Percentiles rank a stretch among this genome's conserved stretches.
Conservation (phyloP, 2,113 vertebrate species). For the Bothrops jararaca region DNA sequence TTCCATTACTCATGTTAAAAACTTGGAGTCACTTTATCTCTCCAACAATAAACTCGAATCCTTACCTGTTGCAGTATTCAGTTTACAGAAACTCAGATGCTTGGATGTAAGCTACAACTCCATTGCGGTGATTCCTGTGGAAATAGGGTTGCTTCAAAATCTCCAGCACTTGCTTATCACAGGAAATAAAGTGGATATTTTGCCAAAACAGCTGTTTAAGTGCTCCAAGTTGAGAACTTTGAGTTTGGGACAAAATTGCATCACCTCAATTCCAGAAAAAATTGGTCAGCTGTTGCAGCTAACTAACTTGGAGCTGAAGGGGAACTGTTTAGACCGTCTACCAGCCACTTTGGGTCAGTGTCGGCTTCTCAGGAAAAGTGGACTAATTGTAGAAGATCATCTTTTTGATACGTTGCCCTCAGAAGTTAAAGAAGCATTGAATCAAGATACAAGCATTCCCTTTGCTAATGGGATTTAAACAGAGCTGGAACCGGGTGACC, state of each 20-base stretch:
- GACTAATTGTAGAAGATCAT: slow-evolving; percentile 92
- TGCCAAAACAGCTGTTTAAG: slow-evolving; percentile 96
- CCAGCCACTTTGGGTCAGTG: slow-evolving; percentile 88
- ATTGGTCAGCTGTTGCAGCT: slow-evolving; percentile 88
- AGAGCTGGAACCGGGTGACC: slow-evolving; percentile 34
- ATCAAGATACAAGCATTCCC: slow-evolving; percentile 84
- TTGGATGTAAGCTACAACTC: slow-evolving; percentile 93
- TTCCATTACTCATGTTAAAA: slow-evolving; percentile 92
- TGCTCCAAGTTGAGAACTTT: slow-evolving; percentile 91
- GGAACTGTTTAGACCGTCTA: slow-evolving; percentile 93
- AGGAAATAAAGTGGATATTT: slow-evolving; percentile 88
- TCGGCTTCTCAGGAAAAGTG: slow-evolving; percentile 83
- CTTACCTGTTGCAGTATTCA: slow-evolving; percentile 86
- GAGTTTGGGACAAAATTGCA: slow-evolving; percentile 89
- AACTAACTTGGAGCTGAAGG: slow-evolving; percentile 91
- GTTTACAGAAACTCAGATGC: slow-evolving; percentile 91
- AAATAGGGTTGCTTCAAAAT: slow-evolving; percentile 90
- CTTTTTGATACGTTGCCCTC: slow-evolving; percentile 92
- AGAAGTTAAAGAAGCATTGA: slow-evolving; percentile 91
- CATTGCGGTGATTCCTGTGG: slow-evolving; percentile 81
- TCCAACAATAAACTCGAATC: slow-evolving; percentile 97
- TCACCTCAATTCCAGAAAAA: slow-evolving; percentile 87
- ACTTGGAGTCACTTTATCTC: slow-evolving; percentile 91
- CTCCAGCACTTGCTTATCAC: slow-evolving; percentile 92
- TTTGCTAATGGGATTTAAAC: slow-evolving; percentile 86